Conservation (phyloP, 2,113 vertebrate genomes). For the Electrona antarctica region DNA sequence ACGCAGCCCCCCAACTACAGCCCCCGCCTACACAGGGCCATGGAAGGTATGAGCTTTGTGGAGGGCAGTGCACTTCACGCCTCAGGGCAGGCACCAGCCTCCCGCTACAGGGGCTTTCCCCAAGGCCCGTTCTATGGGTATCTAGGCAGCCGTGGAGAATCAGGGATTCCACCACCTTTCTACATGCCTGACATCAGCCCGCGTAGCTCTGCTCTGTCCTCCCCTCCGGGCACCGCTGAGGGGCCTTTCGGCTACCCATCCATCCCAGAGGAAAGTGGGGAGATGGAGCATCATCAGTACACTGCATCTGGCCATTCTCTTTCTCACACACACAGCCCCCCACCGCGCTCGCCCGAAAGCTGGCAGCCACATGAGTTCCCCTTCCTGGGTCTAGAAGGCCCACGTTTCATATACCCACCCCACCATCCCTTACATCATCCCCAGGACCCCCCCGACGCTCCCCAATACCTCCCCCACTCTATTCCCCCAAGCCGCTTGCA, state of each 20-base stretch:
- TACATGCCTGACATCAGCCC: constrained; percentile 99
- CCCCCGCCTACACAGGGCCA: constrained; percentile 91
- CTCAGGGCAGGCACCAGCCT: constrained; percentile 88
- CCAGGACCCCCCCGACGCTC: constrained; percentile 87
- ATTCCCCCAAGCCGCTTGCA: constrained; percentile 75
- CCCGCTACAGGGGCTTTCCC: constrained; percentile 90
- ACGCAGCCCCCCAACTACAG: constrained; percentile 98
- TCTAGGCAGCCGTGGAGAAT: constrained; percentile 91
- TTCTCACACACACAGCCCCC: constrained; percentile 93
- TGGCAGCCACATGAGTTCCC: constrained; percentile 94
- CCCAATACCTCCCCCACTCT: constrained; percentile 76
- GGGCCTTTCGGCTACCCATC: constrained; percentile 93
- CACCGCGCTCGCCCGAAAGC: constrained; percentile 89
- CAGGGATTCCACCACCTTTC: constrained; percentile 93
- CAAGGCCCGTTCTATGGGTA: constrained; percentile 95
- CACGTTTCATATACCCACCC: constrained; percentile 89
- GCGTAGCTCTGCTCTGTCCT: constrained; percentile 95
- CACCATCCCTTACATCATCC: constrained; percentile 83
- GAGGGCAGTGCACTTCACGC: constrained; percentile 89
- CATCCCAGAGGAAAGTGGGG: constrained; percentile 93
- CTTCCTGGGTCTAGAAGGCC: constrained; percentile 89
- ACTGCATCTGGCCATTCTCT: constrained; percentile 92
- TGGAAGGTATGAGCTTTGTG: constrained; percentile 89
- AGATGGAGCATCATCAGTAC: constrained; percentile 82
- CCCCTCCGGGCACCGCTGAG: constrained; percentile 87